Percentiles rank a stretch among this genome's conserved stretches.
These are phyloP conservation scores for Falco peregrinus DNA, from an alignment of 2,797 vertebrate species.

Conservation along the genomic window DNA sequence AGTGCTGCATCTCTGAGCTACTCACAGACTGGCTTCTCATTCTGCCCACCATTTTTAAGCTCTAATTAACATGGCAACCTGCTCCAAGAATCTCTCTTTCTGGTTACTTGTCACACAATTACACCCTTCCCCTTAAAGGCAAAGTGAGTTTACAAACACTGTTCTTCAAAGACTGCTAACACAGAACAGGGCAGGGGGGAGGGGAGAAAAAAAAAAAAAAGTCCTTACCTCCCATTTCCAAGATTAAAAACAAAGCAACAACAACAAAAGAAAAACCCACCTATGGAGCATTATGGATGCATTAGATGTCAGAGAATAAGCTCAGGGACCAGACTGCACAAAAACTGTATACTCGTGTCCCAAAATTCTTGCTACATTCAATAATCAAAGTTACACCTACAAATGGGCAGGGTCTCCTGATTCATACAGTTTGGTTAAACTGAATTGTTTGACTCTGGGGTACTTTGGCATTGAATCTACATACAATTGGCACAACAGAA, in stretches of 20 bases:
- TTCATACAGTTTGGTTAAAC: not conserved
- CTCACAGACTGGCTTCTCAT: not conserved
- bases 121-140: not conserved
- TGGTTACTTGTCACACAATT: not conserved
- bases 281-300: not conserved
- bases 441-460: not conserved
- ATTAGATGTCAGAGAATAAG: not conserved
- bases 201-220: not conserved
- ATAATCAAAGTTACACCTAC: not conserved
- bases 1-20: not conserved
- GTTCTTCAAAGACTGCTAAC: not conserved
- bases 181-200: not conserved
- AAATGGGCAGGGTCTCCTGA: not conserved
- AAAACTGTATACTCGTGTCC: fast-evolving
- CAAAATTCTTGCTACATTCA: not conserved
- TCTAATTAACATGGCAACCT: not conserved
- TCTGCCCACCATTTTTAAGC: not conserved
- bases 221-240: not conserved
- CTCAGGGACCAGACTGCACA: not conserved
- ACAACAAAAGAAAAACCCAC: no score
- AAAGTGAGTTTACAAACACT: not conserved
- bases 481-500: not conserved
- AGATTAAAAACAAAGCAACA: not conserved
- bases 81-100: not conserved
- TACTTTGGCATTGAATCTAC: not conserved